phyloP scores from a whole-genome alignment of 2,113 vertebrate species.

The Nanorana parkeri region DNA sequence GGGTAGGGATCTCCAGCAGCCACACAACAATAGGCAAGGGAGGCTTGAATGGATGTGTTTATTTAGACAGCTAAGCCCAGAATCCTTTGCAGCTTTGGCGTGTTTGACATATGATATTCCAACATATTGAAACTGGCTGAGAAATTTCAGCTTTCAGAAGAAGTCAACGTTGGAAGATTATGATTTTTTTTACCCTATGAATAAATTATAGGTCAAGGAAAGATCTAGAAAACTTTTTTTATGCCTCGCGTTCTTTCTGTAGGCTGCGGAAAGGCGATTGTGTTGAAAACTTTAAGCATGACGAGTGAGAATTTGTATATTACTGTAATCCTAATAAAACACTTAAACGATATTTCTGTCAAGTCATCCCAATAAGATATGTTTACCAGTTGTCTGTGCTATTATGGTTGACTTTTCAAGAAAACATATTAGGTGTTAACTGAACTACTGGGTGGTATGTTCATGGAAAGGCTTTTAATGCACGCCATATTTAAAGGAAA shows the following conservation, averaged over 20 bases:
- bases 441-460: background rate
- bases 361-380: background rate
- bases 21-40: slow-evolving; percentile 26
- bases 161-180: slow-evolving; percentile 6
- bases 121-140: slow-evolving; percentile 23
- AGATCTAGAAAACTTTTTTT: slow-evolving; percentile 4
- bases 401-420: background rate
- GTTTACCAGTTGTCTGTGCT: background rate
- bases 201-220: slow-evolving; percentile 1
- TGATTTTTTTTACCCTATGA: background rate
- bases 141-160: slow-evolving; percentile 17
- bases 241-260: no score
- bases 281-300: slow-evolving; percentile 11
- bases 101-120: slow-evolving; percentile 50
- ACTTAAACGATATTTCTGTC: background rate
- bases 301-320: background rate
- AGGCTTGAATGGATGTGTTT: slow-evolving; percentile 39
- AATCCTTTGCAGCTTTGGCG: slow-evolving; percentile 26
- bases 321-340: background rate
- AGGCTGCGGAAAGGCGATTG: background rate
- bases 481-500: no score
- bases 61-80: slow-evolving; percentile 41
- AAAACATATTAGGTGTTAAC: background rate
- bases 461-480: background rate
- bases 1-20: slow-evolving; percentile 25